These are phyloP conservation scores for Drosophila formosana DNA, from an alignment of 2,888 invertebrate genomes.

Conservation along the genomic window DNA sequence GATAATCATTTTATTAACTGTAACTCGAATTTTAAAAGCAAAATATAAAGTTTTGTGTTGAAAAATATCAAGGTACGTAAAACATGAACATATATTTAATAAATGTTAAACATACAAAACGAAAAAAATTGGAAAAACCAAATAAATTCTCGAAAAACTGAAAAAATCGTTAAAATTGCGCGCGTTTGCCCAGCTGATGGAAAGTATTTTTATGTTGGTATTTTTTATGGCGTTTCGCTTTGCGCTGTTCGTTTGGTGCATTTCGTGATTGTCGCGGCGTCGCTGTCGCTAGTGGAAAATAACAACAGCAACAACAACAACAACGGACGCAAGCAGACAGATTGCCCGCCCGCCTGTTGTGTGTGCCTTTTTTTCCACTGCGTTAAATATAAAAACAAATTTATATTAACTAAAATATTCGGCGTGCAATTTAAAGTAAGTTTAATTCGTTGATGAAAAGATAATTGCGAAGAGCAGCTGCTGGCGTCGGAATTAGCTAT, in stretches of 20 bases:
- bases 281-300: constrained; percentile 25
- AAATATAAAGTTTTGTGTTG: not conserved
- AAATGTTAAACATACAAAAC: not conserved
- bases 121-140: not conserved
- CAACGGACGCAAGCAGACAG: constrained; percentile 25
- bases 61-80: not conserved
- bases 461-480: constrained; percentile 10
- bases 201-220: constrained; percentile 30
- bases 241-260: constrained; percentile 42
- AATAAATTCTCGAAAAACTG: not conserved
- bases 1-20: not conserved
- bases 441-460: constrained; percentile 14
- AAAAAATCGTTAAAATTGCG: constrained; percentile 14
- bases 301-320: constrained; percentile 30
- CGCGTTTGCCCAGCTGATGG: constrained; percentile 33
- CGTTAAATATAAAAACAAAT: constrained; percentile 62
- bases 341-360: constrained; percentile 52
- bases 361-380: constrained; percentile 44
- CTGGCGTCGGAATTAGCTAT: constrained; percentile 2
- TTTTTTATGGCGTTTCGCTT: constrained; percentile 36
- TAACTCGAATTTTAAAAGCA: not conserved
- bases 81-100: not conserved
- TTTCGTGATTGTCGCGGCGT: constrained; percentile 26
- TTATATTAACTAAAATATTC: constrained; percentile 46
- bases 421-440: constrained; percentile 35